These are phyloP conservation scores for Microcebus jonahi DNA, from an alignment of 2,113 vertebrate species.

Conservation along the genomic window DNA sequence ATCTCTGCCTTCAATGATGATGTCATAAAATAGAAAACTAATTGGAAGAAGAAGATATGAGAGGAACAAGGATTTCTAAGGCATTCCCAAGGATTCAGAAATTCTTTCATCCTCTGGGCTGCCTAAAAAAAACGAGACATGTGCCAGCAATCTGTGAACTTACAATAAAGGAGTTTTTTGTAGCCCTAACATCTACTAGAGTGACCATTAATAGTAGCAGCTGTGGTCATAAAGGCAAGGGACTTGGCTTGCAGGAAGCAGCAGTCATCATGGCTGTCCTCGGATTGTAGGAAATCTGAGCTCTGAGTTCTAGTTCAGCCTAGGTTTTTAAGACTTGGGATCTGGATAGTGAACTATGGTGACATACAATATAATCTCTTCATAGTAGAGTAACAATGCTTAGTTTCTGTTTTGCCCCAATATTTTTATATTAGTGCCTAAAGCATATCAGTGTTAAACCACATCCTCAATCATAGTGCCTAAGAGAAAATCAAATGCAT, in stretches of 20 bases:
- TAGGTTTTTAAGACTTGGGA: neutral
- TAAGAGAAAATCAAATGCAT: conserved; percentile 59
- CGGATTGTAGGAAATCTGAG: neutral
- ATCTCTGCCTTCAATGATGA: neutral
- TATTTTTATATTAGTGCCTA: conserved; percentile 52
- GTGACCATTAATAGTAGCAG: neutral
- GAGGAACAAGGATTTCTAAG: conserved; percentile 7
- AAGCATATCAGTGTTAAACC: conserved; percentile 50
- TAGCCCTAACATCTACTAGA: conserved; percentile 1
- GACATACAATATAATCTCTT: neutral
- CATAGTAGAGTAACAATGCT: conserved; percentile 6
- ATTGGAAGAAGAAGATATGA: neutral
- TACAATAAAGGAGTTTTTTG: neutral
- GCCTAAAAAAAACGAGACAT: neutral
- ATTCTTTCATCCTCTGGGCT: conserved; percentile 25
- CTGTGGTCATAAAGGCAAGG: neutral
- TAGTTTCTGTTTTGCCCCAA: conserved; percentile 28
- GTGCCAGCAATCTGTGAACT: conserved; percentile 32
- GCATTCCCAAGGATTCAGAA: conserved; percentile 30
- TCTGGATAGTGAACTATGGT: neutral
- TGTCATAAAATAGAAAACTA: conserved; percentile 37
- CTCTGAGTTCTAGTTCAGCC: conserved; percentile 39
- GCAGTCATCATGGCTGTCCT: neutral
- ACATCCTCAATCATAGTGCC: conserved; percentile 51
- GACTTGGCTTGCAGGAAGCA: neutral